Conservation (phyloP, 2,888 invertebrate species). For the Cepaea hortensis region DNA sequence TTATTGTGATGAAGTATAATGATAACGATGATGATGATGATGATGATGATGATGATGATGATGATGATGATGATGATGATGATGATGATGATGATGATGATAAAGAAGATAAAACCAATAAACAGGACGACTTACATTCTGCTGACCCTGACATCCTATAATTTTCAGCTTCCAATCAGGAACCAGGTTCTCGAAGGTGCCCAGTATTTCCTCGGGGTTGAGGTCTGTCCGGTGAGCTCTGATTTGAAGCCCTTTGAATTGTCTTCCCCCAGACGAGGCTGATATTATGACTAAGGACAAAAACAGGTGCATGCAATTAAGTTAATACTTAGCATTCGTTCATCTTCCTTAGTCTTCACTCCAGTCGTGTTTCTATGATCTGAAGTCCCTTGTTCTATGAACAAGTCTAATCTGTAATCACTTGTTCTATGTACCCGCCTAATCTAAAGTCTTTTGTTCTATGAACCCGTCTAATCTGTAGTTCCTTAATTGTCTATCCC, state of each 20-base stretch:
- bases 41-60: too few species aligned
- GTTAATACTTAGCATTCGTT: not conserved
- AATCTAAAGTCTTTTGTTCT: too few species aligned
- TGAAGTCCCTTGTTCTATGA: too few species aligned
- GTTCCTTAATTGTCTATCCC: too few species aligned
- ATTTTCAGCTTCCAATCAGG: conserved; percentile 26
- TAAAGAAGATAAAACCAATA: not conserved
- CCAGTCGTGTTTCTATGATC: too few species aligned
- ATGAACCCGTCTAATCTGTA: too few species aligned
- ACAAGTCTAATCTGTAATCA: too few species aligned
- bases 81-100: too few species aligned
- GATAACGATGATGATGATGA: too few species aligned
- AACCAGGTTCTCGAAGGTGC: conserved; percentile 77
- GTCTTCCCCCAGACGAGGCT: conserved; percentile 5
- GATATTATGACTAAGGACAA: conserved; percentile 18
- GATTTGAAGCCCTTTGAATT: conserved; percentile 82
- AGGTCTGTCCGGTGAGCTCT: conserved; percentile 80
- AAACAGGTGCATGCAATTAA: not conserved
- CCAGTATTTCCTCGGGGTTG: conserved; percentile 77
- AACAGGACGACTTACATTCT: conserved; percentile 20
- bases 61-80: too few species aligned
- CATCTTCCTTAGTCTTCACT: not conserved
- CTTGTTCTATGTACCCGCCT: too few species aligned
- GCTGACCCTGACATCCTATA: conserved; percentile 31
- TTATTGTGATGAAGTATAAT: too few species aligned